phyloP scores from a whole-genome alignment of 2,113 vertebrate species.

The Zosterops lateralis region DNA sequence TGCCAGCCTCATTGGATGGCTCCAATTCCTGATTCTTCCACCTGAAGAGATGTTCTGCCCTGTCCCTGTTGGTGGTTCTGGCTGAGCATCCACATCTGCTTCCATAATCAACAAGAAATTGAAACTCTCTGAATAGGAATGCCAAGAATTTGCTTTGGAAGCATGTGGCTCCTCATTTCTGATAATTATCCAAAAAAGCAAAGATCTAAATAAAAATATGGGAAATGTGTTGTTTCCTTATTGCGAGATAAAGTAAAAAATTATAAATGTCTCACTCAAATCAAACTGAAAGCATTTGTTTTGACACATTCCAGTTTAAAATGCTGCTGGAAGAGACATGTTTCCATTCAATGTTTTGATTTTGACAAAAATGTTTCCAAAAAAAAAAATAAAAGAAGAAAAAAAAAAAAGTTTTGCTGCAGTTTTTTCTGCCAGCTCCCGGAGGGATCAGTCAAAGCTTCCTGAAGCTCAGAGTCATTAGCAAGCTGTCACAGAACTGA shows the following conservation, averaged over 20 bases:
- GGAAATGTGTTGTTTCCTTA: background rate
- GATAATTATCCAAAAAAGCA: slow-evolving; percentile 21
- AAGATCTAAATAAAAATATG: slow-evolving; percentile 8
- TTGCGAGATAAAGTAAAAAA: slow-evolving; percentile 19
- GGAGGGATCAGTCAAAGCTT: slow-evolving; percentile 44
- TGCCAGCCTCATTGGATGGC: background rate
- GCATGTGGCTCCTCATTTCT: background rate
- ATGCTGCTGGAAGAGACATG: slow-evolving; percentile 14
- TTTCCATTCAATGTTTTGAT: slow-evolving; percentile 56
- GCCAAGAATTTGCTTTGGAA: background rate
- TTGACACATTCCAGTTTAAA: slow-evolving; percentile 43
- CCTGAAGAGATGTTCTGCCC: background rate
- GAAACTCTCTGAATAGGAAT: background rate
- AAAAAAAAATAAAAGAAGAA: background rate
- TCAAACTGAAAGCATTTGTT: slow-evolving; percentile 49
- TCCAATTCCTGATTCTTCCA: background rate
- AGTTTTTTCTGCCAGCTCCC: slow-evolving; percentile 44
- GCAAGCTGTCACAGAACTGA: slow-evolving; percentile 52
- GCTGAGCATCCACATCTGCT: background rate
- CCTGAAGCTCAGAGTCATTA: slow-evolving; percentile 35
- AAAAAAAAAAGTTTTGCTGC: background rate
- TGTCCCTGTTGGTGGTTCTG: background rate
- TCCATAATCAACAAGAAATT: background rate
- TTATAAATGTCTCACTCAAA: background rate
- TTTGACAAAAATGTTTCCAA: slow-evolving; percentile 13